A percentile compares a stretch with the other conserved stretches of the same genome.
phyloP scores from a whole-genome alignment of 2,113 vertebrate genomes.

The Melanocharis versteri region DNA sequence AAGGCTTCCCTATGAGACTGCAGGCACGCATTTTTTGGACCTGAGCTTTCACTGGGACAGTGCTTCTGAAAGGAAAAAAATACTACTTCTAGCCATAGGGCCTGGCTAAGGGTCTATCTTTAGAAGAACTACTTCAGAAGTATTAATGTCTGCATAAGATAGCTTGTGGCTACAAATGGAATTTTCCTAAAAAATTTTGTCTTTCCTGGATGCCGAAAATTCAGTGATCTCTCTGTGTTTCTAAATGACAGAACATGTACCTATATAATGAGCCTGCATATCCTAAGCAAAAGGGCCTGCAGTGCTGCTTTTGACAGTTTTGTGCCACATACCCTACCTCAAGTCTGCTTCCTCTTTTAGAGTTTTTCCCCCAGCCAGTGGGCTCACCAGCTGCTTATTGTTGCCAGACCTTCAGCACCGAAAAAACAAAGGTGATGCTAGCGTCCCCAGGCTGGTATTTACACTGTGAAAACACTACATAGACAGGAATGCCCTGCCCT shows the following conservation, averaged over 20 bases:
- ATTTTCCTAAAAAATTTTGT: background rate
- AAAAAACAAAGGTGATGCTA: background rate
- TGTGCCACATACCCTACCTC: accelerated
- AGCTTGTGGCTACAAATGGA: background rate
- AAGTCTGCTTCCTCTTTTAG: background rate
- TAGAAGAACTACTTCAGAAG: background rate
- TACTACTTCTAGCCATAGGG: background rate
- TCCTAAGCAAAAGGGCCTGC: background rate
- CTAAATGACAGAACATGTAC: background rate
- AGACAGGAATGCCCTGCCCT: background rate
- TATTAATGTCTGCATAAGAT: background rate
- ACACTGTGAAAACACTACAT: background rate
- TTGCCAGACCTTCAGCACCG: background rate
- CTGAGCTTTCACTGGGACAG: background rate
- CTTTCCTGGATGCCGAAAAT: background rate
- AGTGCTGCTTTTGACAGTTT: background rate
- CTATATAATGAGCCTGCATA: background rate
- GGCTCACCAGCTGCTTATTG: background rate
- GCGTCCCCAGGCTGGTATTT: background rate
- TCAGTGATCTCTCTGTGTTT: background rate
- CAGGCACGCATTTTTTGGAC: background rate
- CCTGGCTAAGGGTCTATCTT: background rate
- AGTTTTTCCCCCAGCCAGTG: background rate
- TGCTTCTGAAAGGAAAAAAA: background rate
- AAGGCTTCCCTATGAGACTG: background rate